Base-by-base conservation (phyloP, 2,113 vertebrate genomes). In the Hypanus sabinus region DNA sequence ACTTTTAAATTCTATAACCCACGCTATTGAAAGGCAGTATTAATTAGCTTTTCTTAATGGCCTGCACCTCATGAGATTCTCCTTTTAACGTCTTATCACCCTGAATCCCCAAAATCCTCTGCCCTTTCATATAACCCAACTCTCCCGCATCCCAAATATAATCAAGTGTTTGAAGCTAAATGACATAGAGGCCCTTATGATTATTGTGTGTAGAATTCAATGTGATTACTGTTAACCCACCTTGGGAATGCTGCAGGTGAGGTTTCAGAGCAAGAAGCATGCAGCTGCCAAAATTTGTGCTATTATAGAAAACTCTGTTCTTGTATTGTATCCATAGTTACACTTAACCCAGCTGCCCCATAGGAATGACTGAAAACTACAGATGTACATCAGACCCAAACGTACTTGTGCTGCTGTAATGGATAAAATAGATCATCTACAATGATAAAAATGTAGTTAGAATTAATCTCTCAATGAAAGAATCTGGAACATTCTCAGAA, bases 11-110 rank as follows among this genome's bases (percentile, higher is more conserved):
- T 73, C 71, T 22, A 5, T 24, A 73, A 73, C 20, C 20, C 71
- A 73, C 22, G 18, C 71, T 73, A 73, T 73, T 73, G 22, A 73
- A 73, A 22, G 5, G 5, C 71, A 73, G 71, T 73, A 24, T 73
- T 22, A 73, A 79, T 79, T 79, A 36, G n/a, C n/a, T 79, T 79
- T 79, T 79, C 71, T 79, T 79, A 79, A 79, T 36, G 76, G 76
- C n/a, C 16, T 33, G 33, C 12, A 79, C 76, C n/a, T 36, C 76
- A 36, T 11, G 76, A 79, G 76, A 36, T 79, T 79, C 76, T 79
- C 11, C 12, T 36, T 79, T 79, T 79, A 36, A 5, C 18, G n/a
- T 79, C 76, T 79, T 76, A 76, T 76, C 75, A n/a, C n/a, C 30
- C 27, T 76, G 75, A n/a, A 76, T 76, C 75, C 75, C 76, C n/a